phyloP scores from a whole-genome alignment of 2,888 invertebrate species.

The Silvanus unidentatus region DNA sequence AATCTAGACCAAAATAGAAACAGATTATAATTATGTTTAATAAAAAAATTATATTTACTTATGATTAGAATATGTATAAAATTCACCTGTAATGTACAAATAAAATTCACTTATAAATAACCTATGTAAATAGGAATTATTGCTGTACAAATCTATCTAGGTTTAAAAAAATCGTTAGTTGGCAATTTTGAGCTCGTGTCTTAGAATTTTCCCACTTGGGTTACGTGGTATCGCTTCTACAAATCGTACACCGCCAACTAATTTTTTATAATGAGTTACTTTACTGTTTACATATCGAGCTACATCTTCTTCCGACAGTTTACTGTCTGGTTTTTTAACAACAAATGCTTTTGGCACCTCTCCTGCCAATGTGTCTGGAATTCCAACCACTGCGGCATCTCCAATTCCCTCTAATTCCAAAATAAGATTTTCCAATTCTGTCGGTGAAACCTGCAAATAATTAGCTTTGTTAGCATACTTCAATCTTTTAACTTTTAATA shows the following conservation, averaged over 20 bases:
- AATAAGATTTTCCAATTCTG: conserved; percentile 74
- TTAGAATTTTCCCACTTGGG: conserved; percentile 69
- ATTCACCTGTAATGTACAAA: no score
- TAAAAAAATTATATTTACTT: no score
- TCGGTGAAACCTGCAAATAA: conserved; percentile 72
- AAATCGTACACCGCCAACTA: conserved; percentile 66
- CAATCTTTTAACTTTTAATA: no score
- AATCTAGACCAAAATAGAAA: no score
- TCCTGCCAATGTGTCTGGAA: conserved; percentile 63
- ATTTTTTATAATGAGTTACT: conserved; percentile 66
- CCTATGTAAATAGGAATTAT: no score
- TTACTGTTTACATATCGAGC: conserved; percentile 56
- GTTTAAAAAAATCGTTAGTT: no score
- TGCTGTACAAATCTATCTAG: no score
- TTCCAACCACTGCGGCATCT: conserved; percentile 75
- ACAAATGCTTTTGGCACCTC: conserved; percentile 72
- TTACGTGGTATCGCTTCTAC: conserved; percentile 67
- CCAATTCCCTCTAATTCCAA: conserved; percentile 64
- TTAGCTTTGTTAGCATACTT: no score
- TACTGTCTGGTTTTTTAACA: conserved; percentile 54
- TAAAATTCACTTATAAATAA: no score
- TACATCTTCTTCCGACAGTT: conserved; percentile 54
- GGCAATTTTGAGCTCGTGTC: conserved; percentile 56
- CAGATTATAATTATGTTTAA: no score
- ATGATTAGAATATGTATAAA: no score